Conservation (phyloP, 2,113 vertebrate species). For the Lycaon pictus region DNA sequence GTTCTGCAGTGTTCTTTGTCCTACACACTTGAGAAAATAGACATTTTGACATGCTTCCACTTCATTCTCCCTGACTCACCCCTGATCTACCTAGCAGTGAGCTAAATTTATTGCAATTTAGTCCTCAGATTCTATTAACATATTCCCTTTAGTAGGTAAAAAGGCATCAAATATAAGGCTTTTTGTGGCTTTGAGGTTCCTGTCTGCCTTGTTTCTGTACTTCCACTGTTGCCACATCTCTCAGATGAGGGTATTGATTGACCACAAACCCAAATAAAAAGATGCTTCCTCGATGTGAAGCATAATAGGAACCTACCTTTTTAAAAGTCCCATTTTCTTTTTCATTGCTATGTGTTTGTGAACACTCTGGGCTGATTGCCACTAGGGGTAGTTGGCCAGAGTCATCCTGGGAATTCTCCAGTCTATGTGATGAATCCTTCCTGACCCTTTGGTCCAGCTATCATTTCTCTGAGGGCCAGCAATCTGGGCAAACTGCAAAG, state of each 20-base stretch:
- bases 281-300: not conserved
- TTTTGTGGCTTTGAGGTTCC: slow-evolving; percentile 37
- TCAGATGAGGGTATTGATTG: not conserved
- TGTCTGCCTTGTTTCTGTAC: slow-evolving; percentile 4
- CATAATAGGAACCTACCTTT: not conserved
- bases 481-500: not conserved
- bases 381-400: not conserved
- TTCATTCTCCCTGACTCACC: slow-evolving; percentile 59
- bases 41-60: slow-evolving; percentile 35
- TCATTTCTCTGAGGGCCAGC: not conserved
- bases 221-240: not conserved
- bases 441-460: not conserved
- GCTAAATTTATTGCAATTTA: slow-evolving; percentile 41
- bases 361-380: not conserved
- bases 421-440: not conserved
- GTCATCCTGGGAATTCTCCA: not conserved
- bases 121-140: slow-evolving; percentile 42
- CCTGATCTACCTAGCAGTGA: slow-evolving; percentile 35
- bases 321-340: not conserved
- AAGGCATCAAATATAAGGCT: not conserved
- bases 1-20: not conserved
- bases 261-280: slow-evolving; percentile 24
- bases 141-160: not conserved
- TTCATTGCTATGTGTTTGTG: not conserved
- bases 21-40: slow-evolving; percentile 25